phyloP scores from a whole-genome alignment of 35 echinoderm and acorn worm genomes.

The Acanthaster planci region DNA sequence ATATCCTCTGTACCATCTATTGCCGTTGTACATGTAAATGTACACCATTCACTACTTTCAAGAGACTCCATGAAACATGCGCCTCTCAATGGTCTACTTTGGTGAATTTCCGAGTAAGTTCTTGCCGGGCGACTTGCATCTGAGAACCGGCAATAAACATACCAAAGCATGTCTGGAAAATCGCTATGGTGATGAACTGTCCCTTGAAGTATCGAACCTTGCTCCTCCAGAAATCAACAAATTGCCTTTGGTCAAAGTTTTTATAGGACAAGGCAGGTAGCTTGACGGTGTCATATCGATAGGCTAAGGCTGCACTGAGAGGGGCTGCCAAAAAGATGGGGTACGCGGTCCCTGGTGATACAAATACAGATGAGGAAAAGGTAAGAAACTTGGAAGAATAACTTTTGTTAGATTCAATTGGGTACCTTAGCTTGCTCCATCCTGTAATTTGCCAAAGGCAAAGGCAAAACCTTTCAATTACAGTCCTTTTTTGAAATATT shows the following conservation, averaged over 20 bases:
- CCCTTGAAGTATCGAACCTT: conserved; percentile 77
- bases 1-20: too few species aligned
- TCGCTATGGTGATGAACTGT: conserved; percentile 65
- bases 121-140: neutral
- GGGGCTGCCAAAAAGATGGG: conserved; percentile 61
- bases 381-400: too few species aligned
- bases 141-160: conserved; percentile 57
- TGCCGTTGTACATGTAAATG: too few species aligned
- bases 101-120: too few species aligned
- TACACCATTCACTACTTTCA: too few species aligned
- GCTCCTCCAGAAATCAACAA: conserved; percentile 57
- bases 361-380: neutral
- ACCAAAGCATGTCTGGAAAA: conserved; percentile 67
- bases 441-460: too few species aligned
- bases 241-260: neutral
- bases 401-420: too few species aligned
- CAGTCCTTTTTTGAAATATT: too few species aligned
- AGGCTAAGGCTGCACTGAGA: conserved; percentile 58
- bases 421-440: too few species aligned
- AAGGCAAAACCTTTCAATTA: too few species aligned
- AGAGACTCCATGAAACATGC: too few species aligned
- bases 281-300: conserved; percentile 72
- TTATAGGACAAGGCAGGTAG: conserved; percentile 51
- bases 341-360: conserved; percentile 58
- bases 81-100: too few species aligned